phyloP scores from a whole-genome alignment of 2,888 invertebrate genomes.

The Plagodis pulveraria region DNA sequence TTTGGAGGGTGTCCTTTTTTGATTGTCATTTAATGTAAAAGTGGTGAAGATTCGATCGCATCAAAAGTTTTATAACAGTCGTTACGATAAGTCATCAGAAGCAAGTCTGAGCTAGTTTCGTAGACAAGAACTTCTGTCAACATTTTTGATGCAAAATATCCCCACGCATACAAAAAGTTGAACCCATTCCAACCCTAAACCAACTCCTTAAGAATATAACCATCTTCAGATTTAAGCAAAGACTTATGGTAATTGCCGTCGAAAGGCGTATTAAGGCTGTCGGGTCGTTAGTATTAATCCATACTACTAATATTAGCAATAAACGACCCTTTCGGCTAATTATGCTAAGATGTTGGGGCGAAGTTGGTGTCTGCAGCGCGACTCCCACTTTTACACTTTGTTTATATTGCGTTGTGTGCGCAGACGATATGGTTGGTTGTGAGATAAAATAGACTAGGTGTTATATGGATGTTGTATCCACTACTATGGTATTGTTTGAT shows the following conservation, averaged over 20 bases:
- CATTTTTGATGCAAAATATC: constrained; percentile 5
- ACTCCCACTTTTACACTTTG: constrained; percentile 56
- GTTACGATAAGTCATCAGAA: too few relatives aligned
- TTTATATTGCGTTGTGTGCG: constrained; percentile 38
- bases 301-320: constrained; percentile 82
- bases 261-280: constrained; percentile 53
- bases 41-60: too few relatives aligned
- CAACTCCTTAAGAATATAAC: constrained; percentile 28
- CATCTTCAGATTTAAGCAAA: constrained; percentile 39
- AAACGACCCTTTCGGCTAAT: constrained; percentile 79
- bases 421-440: constrained; percentile 14
- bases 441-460: constrained; percentile 4
- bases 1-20: constrained; percentile 5
- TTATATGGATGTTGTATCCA: background rate
- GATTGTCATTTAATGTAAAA: background rate
- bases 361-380: constrained; percentile 66
- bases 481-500: background rate
- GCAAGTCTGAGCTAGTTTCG: too few relatives aligned
- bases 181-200: constrained; percentile 24
- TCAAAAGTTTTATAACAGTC: too few relatives aligned
- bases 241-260: constrained; percentile 70
- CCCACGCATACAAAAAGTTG: constrained; percentile 20
- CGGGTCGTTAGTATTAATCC: constrained; percentile 68
- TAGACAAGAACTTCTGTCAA: constrained; percentile 1
- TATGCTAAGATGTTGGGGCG: constrained; percentile 77